Evolutionary conservation across 2,888 invertebrate genomes (phyloP).

Genomic region (Athalia circularis): DNA sequence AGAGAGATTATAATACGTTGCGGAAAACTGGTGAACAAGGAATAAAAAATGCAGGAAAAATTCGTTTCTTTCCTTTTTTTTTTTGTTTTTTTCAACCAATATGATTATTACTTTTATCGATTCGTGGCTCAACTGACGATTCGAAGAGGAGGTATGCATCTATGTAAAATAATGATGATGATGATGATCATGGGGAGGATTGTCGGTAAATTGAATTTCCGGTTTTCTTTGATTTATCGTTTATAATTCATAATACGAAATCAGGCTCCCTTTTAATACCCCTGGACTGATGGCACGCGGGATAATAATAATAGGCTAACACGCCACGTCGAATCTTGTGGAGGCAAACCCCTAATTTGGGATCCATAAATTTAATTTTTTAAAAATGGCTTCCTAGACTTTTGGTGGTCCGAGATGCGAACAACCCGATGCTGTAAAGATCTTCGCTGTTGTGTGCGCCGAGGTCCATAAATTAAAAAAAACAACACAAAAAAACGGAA

Average conservation of each 20-base stretch:
- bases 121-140: too few species aligned
- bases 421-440: neutral
- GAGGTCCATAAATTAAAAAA: too few species aligned
- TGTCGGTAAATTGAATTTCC: slow-evolving; percentile 33
- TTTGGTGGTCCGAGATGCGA: slow-evolving; percentile 24
- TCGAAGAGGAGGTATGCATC: neutral
- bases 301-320: slow-evolving; percentile 46
- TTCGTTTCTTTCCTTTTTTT: neutral
- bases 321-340: slow-evolving; percentile 30
- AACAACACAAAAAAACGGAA: too few species aligned
- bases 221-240: slow-evolving; percentile 37
- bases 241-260: slow-evolving; percentile 36
- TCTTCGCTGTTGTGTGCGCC: too few species aligned
- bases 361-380: slow-evolving; percentile 48
- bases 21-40: neutral
- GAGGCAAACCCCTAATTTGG: slow-evolving; percentile 44
- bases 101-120: too few species aligned
- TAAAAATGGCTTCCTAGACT: slow-evolving; percentile 40
- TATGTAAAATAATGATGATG: neutral
- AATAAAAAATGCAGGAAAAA: neutral
- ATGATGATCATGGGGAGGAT: too few species aligned
- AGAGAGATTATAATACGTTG: neutral
- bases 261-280: slow-evolving; percentile 43
- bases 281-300: slow-evolving; percentile 24
- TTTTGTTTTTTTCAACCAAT: neutral